phyloP scores from a whole-genome alignment of 2,113 vertebrate species.

The Nibea albiflora region DNA sequence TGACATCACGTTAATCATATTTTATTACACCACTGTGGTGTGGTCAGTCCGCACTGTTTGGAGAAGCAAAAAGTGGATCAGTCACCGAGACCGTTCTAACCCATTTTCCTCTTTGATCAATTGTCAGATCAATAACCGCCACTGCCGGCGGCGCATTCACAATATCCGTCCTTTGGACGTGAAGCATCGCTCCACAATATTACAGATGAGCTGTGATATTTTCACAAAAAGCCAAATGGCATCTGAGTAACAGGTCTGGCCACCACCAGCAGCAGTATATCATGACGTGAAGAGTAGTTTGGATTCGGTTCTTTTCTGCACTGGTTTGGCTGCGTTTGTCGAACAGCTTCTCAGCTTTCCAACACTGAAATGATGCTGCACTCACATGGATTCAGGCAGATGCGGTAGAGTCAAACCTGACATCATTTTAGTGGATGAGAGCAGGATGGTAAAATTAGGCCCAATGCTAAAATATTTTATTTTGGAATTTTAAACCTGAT shows the following conservation, averaged over 20 bases:
- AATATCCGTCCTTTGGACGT: neutral
- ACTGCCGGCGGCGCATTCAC: neutral
- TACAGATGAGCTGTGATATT: constrained; percentile 7
- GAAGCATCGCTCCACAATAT: neutral
- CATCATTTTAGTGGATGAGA: no score
- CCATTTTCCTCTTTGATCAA: constrained; percentile 14
- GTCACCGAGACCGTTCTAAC: neutral
- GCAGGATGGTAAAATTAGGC: no score
- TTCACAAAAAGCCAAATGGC: neutral
- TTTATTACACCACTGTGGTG: constrained; percentile 27
- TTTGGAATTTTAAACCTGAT: no score
- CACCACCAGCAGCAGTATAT: neutral
- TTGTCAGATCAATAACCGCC: constrained; percentile 16
- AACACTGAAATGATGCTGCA: no score
- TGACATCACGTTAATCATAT: constrained; percentile 18
- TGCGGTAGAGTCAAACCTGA: no score
- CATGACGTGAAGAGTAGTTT: neutral
- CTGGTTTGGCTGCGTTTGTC: no score
- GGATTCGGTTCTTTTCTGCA: neutral
- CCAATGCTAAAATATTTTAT: no score
- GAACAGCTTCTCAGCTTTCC: no score
- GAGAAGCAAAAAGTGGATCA: neutral
- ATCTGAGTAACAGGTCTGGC: neutral
- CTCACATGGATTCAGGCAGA: no score
- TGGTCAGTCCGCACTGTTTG: neutral